Evolutionary conservation across 2,888 invertebrate genomes (phyloP).

Genomic region (Hemistola chrysoprasaria): DNA sequence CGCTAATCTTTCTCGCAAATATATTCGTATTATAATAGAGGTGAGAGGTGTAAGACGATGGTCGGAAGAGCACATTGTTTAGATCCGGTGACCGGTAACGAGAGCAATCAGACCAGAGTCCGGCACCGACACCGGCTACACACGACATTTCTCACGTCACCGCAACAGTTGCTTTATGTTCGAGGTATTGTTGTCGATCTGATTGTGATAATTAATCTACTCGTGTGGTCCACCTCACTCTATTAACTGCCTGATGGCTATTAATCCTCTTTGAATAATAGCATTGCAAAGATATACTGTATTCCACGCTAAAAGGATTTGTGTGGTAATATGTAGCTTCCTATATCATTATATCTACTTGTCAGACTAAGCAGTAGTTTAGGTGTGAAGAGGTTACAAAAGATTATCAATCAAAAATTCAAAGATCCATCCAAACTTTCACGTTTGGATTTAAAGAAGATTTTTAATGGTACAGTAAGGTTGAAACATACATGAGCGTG

Average conservation of each 20-base stretch:
- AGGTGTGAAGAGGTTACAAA: too few relatives aligned
- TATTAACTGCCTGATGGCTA: conserved; percentile 5
- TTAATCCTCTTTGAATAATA: conserved; percentile 7
- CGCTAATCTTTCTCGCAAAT: conserved; percentile 13
- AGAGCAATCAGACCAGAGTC: conserved; percentile 40
- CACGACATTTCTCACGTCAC: conserved; percentile 20
- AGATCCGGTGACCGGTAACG: conserved; percentile 29
- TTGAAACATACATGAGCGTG: too few relatives aligned
- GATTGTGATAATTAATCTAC: conserved; percentile 16
- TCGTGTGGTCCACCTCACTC: conserved; percentile 1
- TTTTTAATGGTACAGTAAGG: too few relatives aligned
- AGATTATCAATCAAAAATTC: too few relatives aligned
- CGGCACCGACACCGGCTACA: background rate
- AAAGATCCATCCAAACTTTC: too few relatives aligned
- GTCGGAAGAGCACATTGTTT: conserved; percentile 36
- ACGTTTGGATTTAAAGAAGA: too few relatives aligned
- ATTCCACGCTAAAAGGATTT: too few relatives aligned
- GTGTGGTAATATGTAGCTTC: too few relatives aligned
- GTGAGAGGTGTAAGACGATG: conserved; percentile 34
- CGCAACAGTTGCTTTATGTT: conserved; percentile 10
- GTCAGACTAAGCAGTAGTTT: too few relatives aligned
- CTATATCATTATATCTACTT: too few relatives aligned
- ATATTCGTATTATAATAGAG: too few relatives aligned
- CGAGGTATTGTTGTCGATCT: conserved; percentile 5
- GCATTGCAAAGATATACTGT: too few relatives aligned